These are phyloP conservation scores for Anableps anableps DNA, from an alignment of 2,797 vertebrate genomes.

Conservation along the genomic window DNA sequence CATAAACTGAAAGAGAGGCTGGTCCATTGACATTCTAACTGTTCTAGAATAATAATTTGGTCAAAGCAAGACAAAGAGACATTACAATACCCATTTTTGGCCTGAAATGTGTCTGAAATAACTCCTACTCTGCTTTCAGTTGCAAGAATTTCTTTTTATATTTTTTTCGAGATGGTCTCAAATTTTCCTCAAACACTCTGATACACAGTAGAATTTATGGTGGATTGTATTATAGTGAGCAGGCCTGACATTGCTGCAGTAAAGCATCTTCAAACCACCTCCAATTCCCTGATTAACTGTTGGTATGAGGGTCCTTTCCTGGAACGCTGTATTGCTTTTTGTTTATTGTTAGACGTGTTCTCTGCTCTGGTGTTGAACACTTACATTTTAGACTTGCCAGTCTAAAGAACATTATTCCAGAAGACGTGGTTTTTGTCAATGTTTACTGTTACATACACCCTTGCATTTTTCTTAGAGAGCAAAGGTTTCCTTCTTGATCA, in stretches of 20 bases:
- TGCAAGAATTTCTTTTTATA: neutral
- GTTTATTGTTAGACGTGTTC: neutral
- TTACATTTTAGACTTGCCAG: too few relatives aligned
- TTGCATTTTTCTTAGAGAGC: neutral
- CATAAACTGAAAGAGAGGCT: neutral
- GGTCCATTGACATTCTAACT: neutral
- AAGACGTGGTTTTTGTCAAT: too few relatives aligned
- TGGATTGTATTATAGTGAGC: neutral
- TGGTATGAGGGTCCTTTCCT: neutral
- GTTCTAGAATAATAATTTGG: neutral
- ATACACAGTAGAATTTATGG: neutral
- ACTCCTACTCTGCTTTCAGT: neutral
- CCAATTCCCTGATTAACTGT: neutral
- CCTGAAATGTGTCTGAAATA: too few relatives aligned
- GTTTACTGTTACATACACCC: neutral
- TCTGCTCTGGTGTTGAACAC: neutral
- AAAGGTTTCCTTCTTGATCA: neutral
- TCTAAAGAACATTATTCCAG: too few relatives aligned
- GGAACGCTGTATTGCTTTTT: neutral
- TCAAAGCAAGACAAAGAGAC: neutral
- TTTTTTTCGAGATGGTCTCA: neutral
- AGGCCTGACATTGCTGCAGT: neutral
- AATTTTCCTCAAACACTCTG: neutral
- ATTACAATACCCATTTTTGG: neutral
- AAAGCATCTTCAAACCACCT: neutral